These are phyloP conservation scores for Pangasius djambal DNA, from an alignment of 2,797 vertebrate genomes.

Conservation along the genomic window DNA sequence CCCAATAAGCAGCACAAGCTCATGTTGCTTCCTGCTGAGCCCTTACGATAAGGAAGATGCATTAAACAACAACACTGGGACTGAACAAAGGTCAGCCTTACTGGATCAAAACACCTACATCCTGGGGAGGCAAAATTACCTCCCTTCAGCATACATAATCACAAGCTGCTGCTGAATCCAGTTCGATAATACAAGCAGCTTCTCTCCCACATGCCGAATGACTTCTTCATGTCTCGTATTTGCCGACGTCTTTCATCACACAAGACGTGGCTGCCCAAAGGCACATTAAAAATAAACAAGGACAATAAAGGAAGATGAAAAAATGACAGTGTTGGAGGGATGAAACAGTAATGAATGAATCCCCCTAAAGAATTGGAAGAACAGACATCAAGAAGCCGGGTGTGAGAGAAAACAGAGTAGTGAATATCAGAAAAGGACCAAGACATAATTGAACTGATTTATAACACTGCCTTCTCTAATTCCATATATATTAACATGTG, in stretches of 20 bases:
- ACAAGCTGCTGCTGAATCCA: constrained; percentile 8
- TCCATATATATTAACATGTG: constrained; percentile 37
- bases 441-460: constrained; percentile 31
- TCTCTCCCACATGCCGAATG: constrained; percentile 19
- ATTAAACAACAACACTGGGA: constrained; percentile 26
- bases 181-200: constrained; percentile 17
- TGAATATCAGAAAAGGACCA: background rate
- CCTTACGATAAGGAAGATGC: constrained; percentile 2
- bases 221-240: constrained; percentile 37
- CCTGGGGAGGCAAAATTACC: constrained; percentile 28
- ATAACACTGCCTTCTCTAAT: constrained; percentile 29
- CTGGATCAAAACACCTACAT: constrained; percentile 42
- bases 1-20: constrained; percentile 9
- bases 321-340: constrained; percentile 35
- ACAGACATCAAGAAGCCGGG: background rate
- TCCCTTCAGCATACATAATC: constrained; percentile 28
- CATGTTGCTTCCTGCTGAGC: constrained; percentile 3
- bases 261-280: constrained; percentile 31
- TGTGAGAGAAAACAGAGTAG: background rate
- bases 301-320: constrained; percentile 54
- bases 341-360: constrained; percentile 28
- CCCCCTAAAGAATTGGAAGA: constrained; percentile 20
- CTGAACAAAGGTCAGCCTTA: constrained; percentile 47
- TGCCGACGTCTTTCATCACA: constrained; percentile 39
- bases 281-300: constrained; percentile 57